phyloP scores from a whole-genome alignment of 2,888 invertebrate genomes.

The Cremastinae sp. region DNA sequence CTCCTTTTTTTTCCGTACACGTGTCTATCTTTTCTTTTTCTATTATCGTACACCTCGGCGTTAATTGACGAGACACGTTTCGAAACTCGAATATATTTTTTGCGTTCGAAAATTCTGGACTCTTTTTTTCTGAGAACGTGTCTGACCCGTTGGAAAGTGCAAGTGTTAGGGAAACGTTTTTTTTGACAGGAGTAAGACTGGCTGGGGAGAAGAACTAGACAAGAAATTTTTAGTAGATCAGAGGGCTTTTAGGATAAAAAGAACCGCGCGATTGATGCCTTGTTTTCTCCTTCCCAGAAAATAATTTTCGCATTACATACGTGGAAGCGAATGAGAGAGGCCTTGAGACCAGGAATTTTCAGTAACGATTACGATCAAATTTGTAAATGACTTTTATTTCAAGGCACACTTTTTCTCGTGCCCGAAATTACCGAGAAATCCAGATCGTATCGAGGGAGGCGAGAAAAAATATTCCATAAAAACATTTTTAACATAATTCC shows the following conservation, averaged over 20 bases:
- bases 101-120: neutral
- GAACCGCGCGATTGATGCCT: constrained; percentile 14
- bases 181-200: neutral
- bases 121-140: neutral
- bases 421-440: neutral
- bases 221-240: neutral
- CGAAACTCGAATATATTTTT: constrained; percentile 9
- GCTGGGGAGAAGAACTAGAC: neutral
- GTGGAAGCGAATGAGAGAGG: neutral
- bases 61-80: constrained; percentile 26
- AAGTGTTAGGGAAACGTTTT: no score
- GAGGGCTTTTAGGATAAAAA: neutral
- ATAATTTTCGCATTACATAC: constrained; percentile 24
- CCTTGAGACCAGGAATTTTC: constrained; percentile 13
- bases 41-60: neutral
- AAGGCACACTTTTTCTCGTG: neutral
- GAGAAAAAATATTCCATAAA: no score
- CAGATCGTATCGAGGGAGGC: no score
- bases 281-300: constrained; percentile 12
- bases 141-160: neutral
- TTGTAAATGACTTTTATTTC: neutral
- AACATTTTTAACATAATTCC: no score
- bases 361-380: neutral
- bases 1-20: constrained; percentile 1
- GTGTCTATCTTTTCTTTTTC: neutral